Percentiles rank a stretch among this genome's conserved stretches.
phyloP scores from a whole-genome alignment of 2,888 invertebrate species.

The Escarpia spicata region DNA sequence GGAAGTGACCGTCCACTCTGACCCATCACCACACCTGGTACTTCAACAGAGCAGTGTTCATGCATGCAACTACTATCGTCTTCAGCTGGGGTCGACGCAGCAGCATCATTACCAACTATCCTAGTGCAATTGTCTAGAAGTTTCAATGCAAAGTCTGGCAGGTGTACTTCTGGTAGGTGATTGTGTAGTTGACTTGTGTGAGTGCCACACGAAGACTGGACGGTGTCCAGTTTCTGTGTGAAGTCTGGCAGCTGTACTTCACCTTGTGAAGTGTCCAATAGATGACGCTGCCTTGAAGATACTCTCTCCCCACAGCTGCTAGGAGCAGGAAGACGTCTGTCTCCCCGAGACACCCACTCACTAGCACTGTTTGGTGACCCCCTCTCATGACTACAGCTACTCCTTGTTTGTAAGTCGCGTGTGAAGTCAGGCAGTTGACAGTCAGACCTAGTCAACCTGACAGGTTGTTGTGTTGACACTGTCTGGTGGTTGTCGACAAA shows the following conservation, averaged over 20 bases:
- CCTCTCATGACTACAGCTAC: conserved; percentile 6
- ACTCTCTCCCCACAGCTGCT: neutral
- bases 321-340: neutral
- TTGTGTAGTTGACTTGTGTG: neutral
- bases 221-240: conserved; percentile 19
- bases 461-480: neutral
- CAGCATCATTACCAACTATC: conserved; percentile 19
- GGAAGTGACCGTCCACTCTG: conserved; percentile 45
- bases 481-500: conserved; percentile 60
- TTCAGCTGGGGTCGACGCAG: neutral
- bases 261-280: neutral
- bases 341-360: neutral
- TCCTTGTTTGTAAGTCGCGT: neutral
- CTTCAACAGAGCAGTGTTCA: neutral
- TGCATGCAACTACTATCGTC: conserved; percentile 24
- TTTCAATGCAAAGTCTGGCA: conserved; percentile 1
- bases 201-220: neutral
- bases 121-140: neutral
- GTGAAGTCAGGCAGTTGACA: conserved; percentile 20
- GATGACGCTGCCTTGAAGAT: neutral
- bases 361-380: neutral
- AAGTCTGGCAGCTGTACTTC: conserved; percentile 51
- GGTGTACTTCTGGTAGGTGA: neutral
- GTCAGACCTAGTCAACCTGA: neutral
- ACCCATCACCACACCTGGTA: neutral